Percentiles rank a stretch among this genome's conserved stretches.
These are phyloP conservation scores for Ephydatia muelleri DNA, from an alignment of 37 sponge, comb jelly and placozoan species.

Conservation along the genomic window DNA sequence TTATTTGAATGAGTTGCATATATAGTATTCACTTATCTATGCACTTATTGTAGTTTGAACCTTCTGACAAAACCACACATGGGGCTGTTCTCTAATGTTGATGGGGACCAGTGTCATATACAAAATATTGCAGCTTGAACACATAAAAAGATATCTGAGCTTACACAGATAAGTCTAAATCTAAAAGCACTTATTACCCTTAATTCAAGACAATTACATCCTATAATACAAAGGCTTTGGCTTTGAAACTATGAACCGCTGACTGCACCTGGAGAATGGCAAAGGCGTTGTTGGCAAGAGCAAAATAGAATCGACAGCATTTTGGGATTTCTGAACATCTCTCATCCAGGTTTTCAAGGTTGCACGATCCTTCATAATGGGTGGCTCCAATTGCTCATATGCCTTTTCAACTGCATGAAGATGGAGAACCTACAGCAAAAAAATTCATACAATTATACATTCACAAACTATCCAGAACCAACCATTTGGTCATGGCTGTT, in stretches of 20 bases:
- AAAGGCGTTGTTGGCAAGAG: neutral
- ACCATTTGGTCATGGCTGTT: constrained; percentile 31
- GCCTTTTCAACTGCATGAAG: constrained; percentile 20
- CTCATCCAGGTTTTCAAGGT: constrained; percentile 8
- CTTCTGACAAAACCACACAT: no score
- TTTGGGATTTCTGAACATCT: constrained; percentile 16
- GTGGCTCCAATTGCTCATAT: neutral
- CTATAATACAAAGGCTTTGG: neutral
- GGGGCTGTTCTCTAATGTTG: no score
- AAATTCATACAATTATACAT: neutral
- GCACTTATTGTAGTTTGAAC: no score
- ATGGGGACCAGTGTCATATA: no score
- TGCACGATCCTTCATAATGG: constrained; percentile 4
- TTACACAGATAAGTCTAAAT: no score
- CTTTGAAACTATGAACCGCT: neutral
- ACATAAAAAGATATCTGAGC: no score
- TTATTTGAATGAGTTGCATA: no score
- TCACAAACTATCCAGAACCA: neutral
- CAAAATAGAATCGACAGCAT: constrained; percentile 30
- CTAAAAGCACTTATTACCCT: neutral
- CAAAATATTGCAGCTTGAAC: no score
- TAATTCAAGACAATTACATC: neutral
- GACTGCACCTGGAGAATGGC: neutral
- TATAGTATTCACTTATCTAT: no score
- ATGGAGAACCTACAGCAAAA: constrained; percentile 2